Percentiles rank a stretch among this genome's conserved stretches.
phyloP scores from a whole-genome alignment of 2,888 invertebrate genomes.

The Bombyx huttoni region DNA sequence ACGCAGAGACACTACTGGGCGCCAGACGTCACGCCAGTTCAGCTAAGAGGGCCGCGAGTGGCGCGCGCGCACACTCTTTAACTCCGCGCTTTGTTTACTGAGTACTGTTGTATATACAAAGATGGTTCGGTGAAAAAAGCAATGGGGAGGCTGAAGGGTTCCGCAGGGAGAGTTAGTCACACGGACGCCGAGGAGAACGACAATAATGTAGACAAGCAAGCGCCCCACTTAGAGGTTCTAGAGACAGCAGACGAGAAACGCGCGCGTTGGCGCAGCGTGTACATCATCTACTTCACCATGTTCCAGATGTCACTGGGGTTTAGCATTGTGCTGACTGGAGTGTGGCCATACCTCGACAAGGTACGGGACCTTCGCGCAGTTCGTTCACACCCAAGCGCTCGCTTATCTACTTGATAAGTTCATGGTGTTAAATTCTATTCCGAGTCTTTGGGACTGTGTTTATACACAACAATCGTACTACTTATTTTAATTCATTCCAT shows the following conservation, averaged over 20 bases:
- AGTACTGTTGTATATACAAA: background rate
- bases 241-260: conserved; percentile 78
- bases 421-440: too few relatives aligned
- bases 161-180: conserved; percentile 15
- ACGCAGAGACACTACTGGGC: background rate
- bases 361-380: conserved; percentile 51
- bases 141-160: conserved; percentile 44
- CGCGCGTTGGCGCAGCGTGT: conserved; percentile 83
- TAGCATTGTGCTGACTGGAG: conserved; percentile 88
- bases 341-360: conserved; percentile 91
- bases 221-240: conserved; percentile 33
- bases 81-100: conserved; percentile 20
- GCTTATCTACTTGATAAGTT: too few relatives aligned
- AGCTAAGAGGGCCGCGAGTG: conserved; percentile 13
- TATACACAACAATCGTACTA: too few relatives aligned
- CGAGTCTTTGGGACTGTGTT: too few relatives aligned
- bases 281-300: conserved; percentile 90
- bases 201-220: conserved; percentile 2
- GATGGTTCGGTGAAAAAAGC: background rate
- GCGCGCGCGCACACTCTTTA: conserved; percentile 5
- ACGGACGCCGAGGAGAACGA: conserved; percentile 5
- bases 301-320: conserved; percentile 91
- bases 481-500: too few relatives aligned
- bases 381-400: too few relatives aligned
- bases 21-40: conserved; percentile 1